These are phyloP conservation scores for Sphecodes monilicornis DNA, from an alignment of 2,888 invertebrate species.

Conservation along the genomic window DNA sequence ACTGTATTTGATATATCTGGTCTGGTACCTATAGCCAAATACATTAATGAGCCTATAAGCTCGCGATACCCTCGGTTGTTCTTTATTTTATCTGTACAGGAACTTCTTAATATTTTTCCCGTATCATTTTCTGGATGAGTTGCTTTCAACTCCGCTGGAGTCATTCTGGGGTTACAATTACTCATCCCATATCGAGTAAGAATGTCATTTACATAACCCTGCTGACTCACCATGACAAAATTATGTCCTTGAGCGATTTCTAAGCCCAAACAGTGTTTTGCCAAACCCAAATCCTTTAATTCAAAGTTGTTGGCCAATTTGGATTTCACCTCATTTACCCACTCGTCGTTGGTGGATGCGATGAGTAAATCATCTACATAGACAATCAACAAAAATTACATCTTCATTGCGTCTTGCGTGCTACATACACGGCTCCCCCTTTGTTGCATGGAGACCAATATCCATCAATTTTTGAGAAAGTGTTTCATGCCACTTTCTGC, in stretches of 20 bases:
- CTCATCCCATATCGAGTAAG: slow-evolving; percentile 1
- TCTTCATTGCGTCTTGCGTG: not conserved
- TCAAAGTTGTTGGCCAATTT: not conserved
- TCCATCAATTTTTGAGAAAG: not conserved
- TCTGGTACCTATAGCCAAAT: not conserved
- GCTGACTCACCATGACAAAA: not conserved
- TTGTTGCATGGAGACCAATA: slow-evolving; percentile 1
- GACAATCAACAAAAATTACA: slow-evolving; percentile 2
- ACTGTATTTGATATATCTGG: too few relatives aligned
- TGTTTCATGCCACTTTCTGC: slow-evolving; percentile 3
- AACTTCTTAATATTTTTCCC: not conserved
- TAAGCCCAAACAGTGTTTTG: not conserved
- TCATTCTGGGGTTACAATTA: not conserved
- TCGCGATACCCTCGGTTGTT: not conserved
- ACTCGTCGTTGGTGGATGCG: not conserved
- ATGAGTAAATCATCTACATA: slow-evolving; percentile 1
- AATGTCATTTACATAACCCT: slow-evolving; percentile 1
- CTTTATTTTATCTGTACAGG: not conserved
- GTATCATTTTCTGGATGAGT: not conserved
- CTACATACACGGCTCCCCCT: not conserved
- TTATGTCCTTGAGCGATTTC: not conserved
- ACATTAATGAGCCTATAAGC: slow-evolving; percentile 4
- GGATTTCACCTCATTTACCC: not conserved
- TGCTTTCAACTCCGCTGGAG: slow-evolving; percentile 5
- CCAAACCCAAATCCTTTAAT: slow-evolving; percentile 6